Base-by-base conservation (phyloP, 2,888 invertebrate species). In the Oeneis ivallda region DNA sequence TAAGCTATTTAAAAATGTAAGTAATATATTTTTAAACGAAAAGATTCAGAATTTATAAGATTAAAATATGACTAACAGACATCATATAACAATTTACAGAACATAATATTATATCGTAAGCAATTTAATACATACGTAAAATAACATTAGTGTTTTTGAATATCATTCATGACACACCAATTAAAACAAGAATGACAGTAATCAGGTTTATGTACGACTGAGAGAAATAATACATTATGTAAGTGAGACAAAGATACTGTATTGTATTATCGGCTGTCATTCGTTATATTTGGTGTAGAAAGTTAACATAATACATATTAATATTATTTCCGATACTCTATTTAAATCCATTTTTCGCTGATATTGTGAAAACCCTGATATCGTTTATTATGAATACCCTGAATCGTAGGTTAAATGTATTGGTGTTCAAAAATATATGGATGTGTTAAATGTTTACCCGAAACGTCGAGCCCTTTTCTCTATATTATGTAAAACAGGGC, bases 351-450 rank as follows among this genome's bases (percentile, higher is more conserved):
- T 52, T 54, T 54, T 61, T 64, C 65, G 70, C 70, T 70, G 70
- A 67, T 67, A 54, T 67, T 67, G 67, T 67, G 65, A 65, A 61
- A 61, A 15, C 41, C 58, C 62, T 65, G 60, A 50, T 62, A 17
- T 60, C 41, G 39, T 56, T 19, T 56, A n/a, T n/a, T n/a, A n/a
- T n/a, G n/a, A n/a, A n/a, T n/a, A n/a, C n/a, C n/a, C n/a, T 41
- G 41, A 56, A 47, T 63, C 52, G 67, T 70, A 70, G 64, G 52
- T 58, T 70, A 62, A 47, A 62, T 63, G 49, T 66, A 49, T 70
- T 57, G 63, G 67, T 70, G 65, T 69, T 69, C 67, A 60, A 62
- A 39, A 54, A 49, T 62, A 59, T 53, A 54, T 62, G 53, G 53
- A 52, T 45, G 56, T 65, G 39, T 64, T 52, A 43, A 59, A 53